These are phyloP conservation scores for Chironomus riparius DNA, from an alignment of 2,888 invertebrate genomes.

Conservation along the genomic window DNA sequence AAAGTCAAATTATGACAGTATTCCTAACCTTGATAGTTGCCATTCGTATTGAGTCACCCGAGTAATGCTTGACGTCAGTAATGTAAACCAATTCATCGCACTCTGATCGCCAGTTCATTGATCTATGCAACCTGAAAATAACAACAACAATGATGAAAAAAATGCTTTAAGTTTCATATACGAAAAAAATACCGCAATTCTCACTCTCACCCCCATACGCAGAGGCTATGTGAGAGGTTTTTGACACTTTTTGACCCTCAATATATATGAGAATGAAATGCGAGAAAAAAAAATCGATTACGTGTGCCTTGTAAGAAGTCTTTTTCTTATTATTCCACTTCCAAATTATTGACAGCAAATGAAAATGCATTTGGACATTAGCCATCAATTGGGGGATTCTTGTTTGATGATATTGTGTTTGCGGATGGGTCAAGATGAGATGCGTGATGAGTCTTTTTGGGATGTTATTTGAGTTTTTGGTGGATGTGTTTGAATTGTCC, in stretches of 20 bases:
- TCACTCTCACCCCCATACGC: slow-evolving; percentile 3
- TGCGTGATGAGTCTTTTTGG: too few relatives aligned
- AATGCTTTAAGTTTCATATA: background rate
- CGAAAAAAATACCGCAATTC: background rate
- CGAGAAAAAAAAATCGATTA: background rate
- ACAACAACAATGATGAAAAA: background rate
- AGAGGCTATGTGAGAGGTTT: background rate
- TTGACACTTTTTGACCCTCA: slow-evolving; percentile 15
- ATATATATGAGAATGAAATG: background rate
- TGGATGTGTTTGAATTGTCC: too few relatives aligned
- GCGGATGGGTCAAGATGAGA: too few relatives aligned
- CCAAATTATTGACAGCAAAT: too few relatives aligned
- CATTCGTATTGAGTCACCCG: background rate
- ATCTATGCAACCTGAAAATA: slow-evolving; percentile 19
- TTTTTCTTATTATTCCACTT: background rate
- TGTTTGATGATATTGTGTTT: too few relatives aligned
- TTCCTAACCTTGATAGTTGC: background rate
- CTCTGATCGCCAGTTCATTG: slow-evolving; percentile 17
- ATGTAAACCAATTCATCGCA: slow-evolving; percentile 22
- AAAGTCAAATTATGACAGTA: background rate
- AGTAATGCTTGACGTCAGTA: background rate
- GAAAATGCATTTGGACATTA: too few relatives aligned
- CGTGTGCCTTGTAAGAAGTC: background rate
- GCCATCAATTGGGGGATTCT: too few relatives aligned
- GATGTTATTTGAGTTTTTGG: too few relatives aligned